Conservation (phyloP, 1,140 invertebrate species). For the Coptotermes formosanus region DNA sequence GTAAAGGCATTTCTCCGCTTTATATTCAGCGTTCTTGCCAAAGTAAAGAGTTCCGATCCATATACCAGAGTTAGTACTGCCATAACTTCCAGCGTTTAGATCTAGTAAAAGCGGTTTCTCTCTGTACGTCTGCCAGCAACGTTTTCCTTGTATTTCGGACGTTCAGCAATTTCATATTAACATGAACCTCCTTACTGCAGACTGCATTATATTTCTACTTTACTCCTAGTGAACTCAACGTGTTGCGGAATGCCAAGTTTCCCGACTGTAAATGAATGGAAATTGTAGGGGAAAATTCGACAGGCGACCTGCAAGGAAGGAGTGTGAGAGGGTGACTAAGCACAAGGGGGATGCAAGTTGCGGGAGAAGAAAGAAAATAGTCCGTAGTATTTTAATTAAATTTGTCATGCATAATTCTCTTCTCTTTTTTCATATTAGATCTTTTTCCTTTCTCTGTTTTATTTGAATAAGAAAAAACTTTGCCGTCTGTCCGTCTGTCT, state of each 20-base stretch:
- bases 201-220: too few species aligned
- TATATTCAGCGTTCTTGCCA: too few species aligned
- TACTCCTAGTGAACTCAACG: neutral
- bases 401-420: slow-evolving; percentile 19
- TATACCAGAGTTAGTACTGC: too few species aligned
- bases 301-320: neutral
- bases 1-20: too few species aligned
- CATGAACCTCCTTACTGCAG: too few species aligned
- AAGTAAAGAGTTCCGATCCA: too few species aligned
- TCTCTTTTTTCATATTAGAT: neutral
- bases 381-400: slow-evolving; percentile 15
- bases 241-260: neutral
- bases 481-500: neutral
- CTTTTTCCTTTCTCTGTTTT: slow-evolving; percentile 3
- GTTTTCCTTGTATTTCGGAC: too few species aligned
- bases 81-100: too few species aligned
- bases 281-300: slow-evolving; percentile 9
- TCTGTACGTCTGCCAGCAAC: too few species aligned
- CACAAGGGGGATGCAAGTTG: neutral
- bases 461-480: slow-evolving; percentile 4
- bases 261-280: neutral
- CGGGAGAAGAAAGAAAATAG: neutral
- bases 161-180: too few species aligned
- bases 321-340: neutral
- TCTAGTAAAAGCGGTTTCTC: too few species aligned